phyloP scores from a whole-genome alignment of 92 coral and sea anemone species.

The Montipora capitata region DNA sequence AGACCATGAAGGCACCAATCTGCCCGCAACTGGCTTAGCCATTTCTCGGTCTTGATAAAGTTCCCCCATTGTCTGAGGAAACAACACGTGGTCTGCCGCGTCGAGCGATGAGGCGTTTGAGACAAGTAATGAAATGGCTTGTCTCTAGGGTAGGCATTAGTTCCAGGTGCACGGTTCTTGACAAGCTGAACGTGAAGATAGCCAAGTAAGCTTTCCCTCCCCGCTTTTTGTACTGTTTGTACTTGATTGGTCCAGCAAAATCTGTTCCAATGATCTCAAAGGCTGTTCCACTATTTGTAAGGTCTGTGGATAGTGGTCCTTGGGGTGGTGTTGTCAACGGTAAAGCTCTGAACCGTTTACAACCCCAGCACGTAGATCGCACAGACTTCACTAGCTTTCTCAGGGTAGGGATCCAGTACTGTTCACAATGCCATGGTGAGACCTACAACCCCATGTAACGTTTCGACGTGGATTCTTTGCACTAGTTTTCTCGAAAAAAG shows the following conservation, averaged over 20 bases:
- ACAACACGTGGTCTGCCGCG: conserved; percentile 64
- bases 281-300: conserved; percentile 53
- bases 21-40: too few species aligned
- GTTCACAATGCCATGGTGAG: conserved; percentile 75
- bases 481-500: conserved; percentile 37
- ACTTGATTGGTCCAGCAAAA: conserved; percentile 61
- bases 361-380: conserved; percentile 71
- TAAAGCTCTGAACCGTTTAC: conserved; percentile 61
- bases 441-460: conserved; percentile 65
- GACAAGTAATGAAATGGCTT: conserved; percentile 40
- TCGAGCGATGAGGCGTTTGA: conserved; percentile 65
- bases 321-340: conserved; percentile 73
- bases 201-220: conserved; percentile 70
- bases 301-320: conserved; percentile 65
- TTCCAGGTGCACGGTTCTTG: too few species aligned
- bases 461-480: conserved; percentile 60
- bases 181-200: conserved; percentile 50
- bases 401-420: conserved; percentile 75
- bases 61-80: conserved; percentile 66
- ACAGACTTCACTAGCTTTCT: conserved; percentile 71
- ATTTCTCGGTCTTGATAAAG: background rate
- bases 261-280: conserved; percentile 65
- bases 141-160: too few species aligned
- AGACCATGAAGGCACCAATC: too few species aligned
- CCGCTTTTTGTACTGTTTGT: conserved; percentile 46